phyloP scores from a whole-genome alignment of 2,797 vertebrate species.

The Trematomus bernacchii region DNA sequence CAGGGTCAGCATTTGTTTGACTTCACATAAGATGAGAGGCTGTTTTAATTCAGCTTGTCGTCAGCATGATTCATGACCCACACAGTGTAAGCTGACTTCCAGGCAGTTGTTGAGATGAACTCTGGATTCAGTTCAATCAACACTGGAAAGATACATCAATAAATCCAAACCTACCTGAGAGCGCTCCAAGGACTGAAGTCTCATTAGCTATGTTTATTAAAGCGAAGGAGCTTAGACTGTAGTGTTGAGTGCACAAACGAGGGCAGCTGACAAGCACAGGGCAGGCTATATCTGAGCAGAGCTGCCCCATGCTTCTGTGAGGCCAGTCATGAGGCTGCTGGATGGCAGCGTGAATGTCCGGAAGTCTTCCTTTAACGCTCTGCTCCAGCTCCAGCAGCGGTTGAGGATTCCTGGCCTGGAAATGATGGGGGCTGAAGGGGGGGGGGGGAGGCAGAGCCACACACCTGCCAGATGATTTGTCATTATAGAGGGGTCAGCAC shows the following conservation, averaged over 20 bases:
- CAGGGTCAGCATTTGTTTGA: conserved; percentile 55
- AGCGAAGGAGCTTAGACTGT: conserved; percentile 26
- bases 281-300: conserved; percentile 45
- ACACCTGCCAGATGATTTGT: conserved; percentile 91
- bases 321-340: conserved; percentile 57
- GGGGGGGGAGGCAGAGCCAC: conserved; percentile 68
- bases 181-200: conserved; percentile 51
- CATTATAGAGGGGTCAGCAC: conserved; percentile 88
- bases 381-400: conserved; percentile 73
- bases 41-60: conserved; percentile 38
- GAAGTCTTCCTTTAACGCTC: conserved; percentile 86
- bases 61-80: conserved; percentile 40
- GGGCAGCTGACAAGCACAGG: conserved; percentile 42
- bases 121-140: conserved; percentile 30
- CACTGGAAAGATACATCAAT: conserved; percentile 51
- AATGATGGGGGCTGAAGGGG: conserved; percentile 59
- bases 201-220: conserved; percentile 67
- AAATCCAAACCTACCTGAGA: conserved; percentile 30
- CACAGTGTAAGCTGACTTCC: conserved; percentile 42
- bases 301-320: conserved; percentile 41
- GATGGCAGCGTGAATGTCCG: conserved; percentile 65
- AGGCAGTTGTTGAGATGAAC: conserved; percentile 24
- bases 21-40: conserved; percentile 50
- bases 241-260: conserved; percentile 38
- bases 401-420: conserved; percentile 73